A percentile compares a stretch with the other conserved stretches of the same genome.
These are phyloP conservation scores for Belgica antarctica DNA, from an alignment of 2,888 invertebrate species.

Conservation along the genomic window DNA sequence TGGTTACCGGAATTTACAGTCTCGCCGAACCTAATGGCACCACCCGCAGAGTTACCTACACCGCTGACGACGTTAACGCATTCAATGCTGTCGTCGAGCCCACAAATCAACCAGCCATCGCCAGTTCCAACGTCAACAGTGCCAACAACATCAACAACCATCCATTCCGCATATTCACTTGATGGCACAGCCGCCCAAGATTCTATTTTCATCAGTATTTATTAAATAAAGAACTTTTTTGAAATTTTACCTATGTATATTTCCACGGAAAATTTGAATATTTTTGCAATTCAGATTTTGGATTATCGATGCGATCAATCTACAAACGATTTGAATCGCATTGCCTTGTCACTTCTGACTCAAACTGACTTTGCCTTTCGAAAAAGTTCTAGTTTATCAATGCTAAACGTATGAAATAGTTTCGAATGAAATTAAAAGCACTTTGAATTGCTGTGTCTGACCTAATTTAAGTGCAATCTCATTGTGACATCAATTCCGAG, in stretches of 20 bases:
- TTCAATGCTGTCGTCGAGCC: constrained; percentile 57
- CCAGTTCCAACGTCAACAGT: neutral
- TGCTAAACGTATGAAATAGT: constrained; percentile 54
- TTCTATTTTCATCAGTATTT: neutral
- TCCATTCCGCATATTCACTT: constrained; percentile 20
- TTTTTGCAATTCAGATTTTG: constrained; percentile 43
- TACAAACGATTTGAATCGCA: constrained; percentile 45
- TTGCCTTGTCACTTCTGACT: no score
- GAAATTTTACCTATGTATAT: neutral
- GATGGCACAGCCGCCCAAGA: neutral
- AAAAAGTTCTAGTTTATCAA: constrained; percentile 47
- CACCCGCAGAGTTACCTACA: constrained; percentile 58
- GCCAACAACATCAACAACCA: neutral
- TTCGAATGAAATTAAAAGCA: constrained; percentile 47
- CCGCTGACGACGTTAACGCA: constrained; percentile 59
- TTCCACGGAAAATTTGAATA: neutral
- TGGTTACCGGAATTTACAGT: constrained; percentile 59
- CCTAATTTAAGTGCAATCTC: neutral
- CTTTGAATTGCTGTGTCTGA: neutral
- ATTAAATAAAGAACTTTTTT: neutral
- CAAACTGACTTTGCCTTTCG: neutral
- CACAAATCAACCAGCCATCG: neutral
- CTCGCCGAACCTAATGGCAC: constrained; percentile 59
- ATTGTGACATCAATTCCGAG: neutral
- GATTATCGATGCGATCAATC: constrained; percentile 50